Evolutionary conservation across 2,888 invertebrate species (phyloP), one percentile per base, ranked within the genome.

Genomic region (Sinhomidia bicolor): DNA sequence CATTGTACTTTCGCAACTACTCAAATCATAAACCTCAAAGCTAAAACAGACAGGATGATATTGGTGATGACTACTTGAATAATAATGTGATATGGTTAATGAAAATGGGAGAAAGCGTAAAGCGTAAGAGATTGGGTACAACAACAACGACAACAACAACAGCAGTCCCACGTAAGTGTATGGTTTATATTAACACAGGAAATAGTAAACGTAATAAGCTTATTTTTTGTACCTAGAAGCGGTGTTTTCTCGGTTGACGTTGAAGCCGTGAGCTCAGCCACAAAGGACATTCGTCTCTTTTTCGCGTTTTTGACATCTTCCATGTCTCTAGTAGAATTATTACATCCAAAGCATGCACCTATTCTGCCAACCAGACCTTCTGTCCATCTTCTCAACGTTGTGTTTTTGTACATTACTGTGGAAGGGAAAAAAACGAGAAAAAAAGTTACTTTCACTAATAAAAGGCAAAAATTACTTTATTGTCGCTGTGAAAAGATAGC

Each of bases 321-420:
- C 23, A 32, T 57, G 20, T 60, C 62, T n/a, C 62, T 54, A n/a
- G 44, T n/a, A n/a, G n/a, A n/a, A n/a, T n/a, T n/a, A n/a, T n/a
- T 36, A 57, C 29, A 68, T 20, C 84, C 76, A 1, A 44, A 62
- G n/a, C 23, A 17, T 41, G 84, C n/a, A 36, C 54, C 29, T n/a
- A 89, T 76, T 71, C 80, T 87, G 9, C 68, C 54, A 0, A 88
- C 89, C 3, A 90, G 36, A 9, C 71, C 29, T 74, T 92, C 91
- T 23, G 91, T 57, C 36, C 44, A 71, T 41, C 29, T 60, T 76
- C 83, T 89, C 12, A 91, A 65, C 9, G 90, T 68, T n/a, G 89
- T 51, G 81, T 92, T 92, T 51, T 92, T 89, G 86, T 90, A 92
- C 92, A 92, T 92, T 2, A 90, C 92, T 92, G 62, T 32, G 89